Evolutionary conservation across 2,888 invertebrate genomes (phyloP).

Genomic region (Aleiodes testaceus): DNA sequence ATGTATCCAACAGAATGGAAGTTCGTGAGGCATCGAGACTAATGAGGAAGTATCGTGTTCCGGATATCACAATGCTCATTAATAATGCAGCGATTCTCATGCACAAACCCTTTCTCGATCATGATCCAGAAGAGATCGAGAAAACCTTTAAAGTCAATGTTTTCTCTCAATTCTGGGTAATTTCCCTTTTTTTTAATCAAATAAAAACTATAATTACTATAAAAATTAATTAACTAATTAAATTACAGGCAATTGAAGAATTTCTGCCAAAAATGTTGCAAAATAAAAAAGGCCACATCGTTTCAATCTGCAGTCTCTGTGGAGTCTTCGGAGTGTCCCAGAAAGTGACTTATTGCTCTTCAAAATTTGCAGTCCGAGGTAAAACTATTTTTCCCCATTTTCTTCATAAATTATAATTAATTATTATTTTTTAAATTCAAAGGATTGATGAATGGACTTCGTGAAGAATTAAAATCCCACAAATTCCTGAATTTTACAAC

Average conservation of each 20-base stretch:
- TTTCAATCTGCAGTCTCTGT: constrained; percentile 71
- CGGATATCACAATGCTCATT: constrained; percentile 73
- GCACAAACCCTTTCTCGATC: constrained; percentile 67
- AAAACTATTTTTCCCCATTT: no score
- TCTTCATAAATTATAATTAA: no score
- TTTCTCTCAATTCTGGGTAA: constrained; percentile 73
- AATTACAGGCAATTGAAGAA: constrained; percentile 68
- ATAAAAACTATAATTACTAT: no score
- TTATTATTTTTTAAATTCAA: no score
- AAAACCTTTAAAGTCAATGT: constrained; percentile 71
- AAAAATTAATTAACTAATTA: no score
- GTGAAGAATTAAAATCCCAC: constrained; percentile 60
- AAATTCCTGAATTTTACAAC: constrained; percentile 74
- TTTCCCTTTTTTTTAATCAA: background rate
- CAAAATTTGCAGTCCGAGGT: constrained; percentile 74
- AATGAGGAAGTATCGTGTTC: constrained; percentile 64
- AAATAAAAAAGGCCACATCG: constrained; percentile 70
- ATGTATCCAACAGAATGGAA: constrained; percentile 62
- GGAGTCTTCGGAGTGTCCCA: constrained; percentile 70
- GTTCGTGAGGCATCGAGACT: constrained; percentile 57
- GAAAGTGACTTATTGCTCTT: constrained; percentile 72
- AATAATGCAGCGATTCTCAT: constrained; percentile 74
- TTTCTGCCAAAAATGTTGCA: constrained; percentile 72
- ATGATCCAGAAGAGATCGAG: constrained; percentile 68
- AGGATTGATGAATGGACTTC: constrained; percentile 66